Evolutionary conservation across 1,140 invertebrate genomes (phyloP), one percentile per base, ranked within the genome.

Genomic region (Eriosoma lanigerum): DNA sequence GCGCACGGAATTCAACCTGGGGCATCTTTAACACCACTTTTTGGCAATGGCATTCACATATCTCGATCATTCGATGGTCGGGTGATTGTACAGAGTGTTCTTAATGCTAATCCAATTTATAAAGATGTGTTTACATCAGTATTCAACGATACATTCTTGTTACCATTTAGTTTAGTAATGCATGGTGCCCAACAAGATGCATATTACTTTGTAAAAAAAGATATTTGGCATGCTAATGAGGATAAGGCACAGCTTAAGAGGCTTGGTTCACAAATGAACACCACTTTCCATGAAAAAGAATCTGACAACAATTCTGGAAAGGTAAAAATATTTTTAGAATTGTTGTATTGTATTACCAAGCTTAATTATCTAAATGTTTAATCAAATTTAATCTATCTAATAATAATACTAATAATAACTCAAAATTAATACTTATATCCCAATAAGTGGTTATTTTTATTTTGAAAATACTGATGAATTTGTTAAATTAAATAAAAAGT

Each of bases 141-240:
- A 0, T 94, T 98, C 84, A 98, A 98, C 85, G 90, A 93, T 81
- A 96, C 96, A 0, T 92, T 92, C 84, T 89, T 97, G 82, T 87
- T 98, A 58, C 93, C 94, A 58, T 93, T 97, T 83, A 93, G 93
- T 3, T 94, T 96, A 83, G 92, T 95, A 2, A 91, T 95, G 15
- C 94, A 96, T 86, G 94, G 92, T 72, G 76, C 81, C 8, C 91
- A 93, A 82, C 94, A 96, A 85, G 96, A 97, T 84, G 92, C 94
- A 15, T 97, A 98, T 86, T 97, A 96, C 86, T 98, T 98, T 85
- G 94, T 97, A 0, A 98, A 98, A 85, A 92, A 95, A 84, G 93
- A 96, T 81, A 91, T 91, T 0, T 94, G 93, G 91, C 90, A 93
- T 50, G 94, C 94, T 0, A 91, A 91, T 56, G 93, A 95, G 83